Base-by-base conservation (phyloP, 1,140 invertebrate species). In the Trachelipus rathkii region DNA sequence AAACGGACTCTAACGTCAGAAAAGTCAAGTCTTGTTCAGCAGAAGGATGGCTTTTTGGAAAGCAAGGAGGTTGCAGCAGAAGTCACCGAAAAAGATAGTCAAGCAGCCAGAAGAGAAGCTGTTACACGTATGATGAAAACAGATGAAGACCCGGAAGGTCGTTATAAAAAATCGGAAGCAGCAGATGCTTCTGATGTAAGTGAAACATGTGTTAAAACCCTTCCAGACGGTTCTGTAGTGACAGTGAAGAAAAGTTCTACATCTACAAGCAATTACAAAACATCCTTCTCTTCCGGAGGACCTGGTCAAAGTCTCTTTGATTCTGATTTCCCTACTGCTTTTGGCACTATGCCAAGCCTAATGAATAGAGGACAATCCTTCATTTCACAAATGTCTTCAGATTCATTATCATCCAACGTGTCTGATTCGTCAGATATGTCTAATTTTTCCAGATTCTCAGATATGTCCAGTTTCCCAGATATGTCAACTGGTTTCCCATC, bases 151-250 rank as follows among this genome's bases (percentile, higher is more conserved):
- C 79, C 77, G 11, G 74, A 81, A 21, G 79, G 79, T 8, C 77
- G 78, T 43, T 81, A 74, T 33, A 76, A 77, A 75, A 72, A 74
- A 8, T 73, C 79, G 15, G 79, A 81, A 72, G 69, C 77, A 53
- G 77, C 79, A 19, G 79, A 81, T 77, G 79, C 79, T 19, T 70
- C 77, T n/a, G 79, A 81, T 46, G 77, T 78, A 43, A 81, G 77
- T 69, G 79, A 81, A 44, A 77, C 79, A 3, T 81, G 77, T 44
- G 50, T 81, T n/a, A 72, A 78, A 44, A 77, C 77, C 2, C 71
- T 81, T 44, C 77, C 79, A 13, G 79, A 81, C 53, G 79, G 79
- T 10, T 81, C 79, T 11, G 71, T 78, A 0, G 76, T 81, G 60
- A 78, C 79, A 44, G 79, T 81, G 7, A 81, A 81, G 50, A 81